A percentile compares a stretch with the other conserved stretches of the same genome.
phyloP scores from a whole-genome alignment of 2,113 vertebrate species.

The Grantiella picta region DNA sequence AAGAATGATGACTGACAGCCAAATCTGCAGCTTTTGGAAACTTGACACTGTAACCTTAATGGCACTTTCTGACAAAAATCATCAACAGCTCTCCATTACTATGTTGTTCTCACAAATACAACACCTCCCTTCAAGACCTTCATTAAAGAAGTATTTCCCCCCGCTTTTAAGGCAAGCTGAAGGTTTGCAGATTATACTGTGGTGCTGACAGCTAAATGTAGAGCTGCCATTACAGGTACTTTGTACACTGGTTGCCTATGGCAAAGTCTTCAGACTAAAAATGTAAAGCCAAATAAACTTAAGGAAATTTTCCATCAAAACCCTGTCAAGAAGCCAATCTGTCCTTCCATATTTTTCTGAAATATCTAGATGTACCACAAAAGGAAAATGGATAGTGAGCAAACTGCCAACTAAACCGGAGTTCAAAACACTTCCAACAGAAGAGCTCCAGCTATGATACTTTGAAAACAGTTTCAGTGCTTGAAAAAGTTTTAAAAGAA shows the following conservation, averaged over 20 bases:
- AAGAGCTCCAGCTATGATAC: neutral
- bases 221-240: neutral
- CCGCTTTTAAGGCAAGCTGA: neutral
- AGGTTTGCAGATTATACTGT: neutral
- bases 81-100: neutral
- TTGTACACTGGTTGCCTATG: neutral
- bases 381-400: constrained; percentile 1
- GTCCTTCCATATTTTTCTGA: neutral
- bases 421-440: neutral
- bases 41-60: neutral
- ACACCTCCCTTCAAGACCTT: neutral
- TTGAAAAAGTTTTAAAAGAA: neutral
- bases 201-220: neutral
- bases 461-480: neutral
- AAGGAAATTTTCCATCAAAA: constrained; percentile 55
- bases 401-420: neutral
- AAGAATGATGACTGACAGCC: neutral
- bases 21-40: neutral
- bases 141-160: neutral
- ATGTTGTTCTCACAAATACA: neutral
- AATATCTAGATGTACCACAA: constrained; percentile 25
- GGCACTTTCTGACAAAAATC: neutral
- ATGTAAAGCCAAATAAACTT: constrained; percentile 23
- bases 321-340: constrained; percentile 29
- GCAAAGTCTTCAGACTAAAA: neutral